Conservation (phyloP, 2,113 vertebrate species). For the Platysteira castanea region DNA sequence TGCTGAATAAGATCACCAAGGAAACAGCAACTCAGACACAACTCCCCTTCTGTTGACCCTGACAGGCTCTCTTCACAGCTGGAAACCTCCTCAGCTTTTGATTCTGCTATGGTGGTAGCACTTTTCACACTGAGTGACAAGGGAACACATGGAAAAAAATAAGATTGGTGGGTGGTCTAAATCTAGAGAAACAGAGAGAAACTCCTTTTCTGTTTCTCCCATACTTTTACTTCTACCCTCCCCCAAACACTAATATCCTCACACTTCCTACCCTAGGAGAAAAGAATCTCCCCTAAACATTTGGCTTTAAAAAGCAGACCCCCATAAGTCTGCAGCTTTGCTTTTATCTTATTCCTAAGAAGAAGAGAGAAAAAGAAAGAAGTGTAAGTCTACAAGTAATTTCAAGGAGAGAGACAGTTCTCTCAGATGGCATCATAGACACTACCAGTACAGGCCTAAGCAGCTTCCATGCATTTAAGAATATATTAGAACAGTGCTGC, state of each 20-base stretch:
- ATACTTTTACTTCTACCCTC: background rate
- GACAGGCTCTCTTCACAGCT: background rate
- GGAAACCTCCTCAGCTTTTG: background rate
- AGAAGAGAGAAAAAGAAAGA: background rate
- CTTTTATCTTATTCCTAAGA: too few species aligned
- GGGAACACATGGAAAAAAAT: background rate
- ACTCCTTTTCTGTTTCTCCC: background rate
- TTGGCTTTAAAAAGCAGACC: background rate
- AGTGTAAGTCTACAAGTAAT: background rate
- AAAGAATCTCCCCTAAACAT: background rate
- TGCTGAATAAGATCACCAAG: background rate
- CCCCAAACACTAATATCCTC: background rate
- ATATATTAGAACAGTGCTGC: background rate
- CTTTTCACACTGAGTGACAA: background rate
- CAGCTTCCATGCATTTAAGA: background rate
- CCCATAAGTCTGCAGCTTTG: background rate
- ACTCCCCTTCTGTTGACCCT: background rate
- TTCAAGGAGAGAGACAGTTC: background rate
- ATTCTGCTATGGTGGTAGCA: background rate
- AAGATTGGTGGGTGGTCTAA: conserved; percentile 8
- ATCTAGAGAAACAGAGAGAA: background rate
- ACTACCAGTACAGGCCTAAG: background rate
- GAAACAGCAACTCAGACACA: background rate
- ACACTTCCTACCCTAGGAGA: background rate
- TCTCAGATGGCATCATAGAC: background rate